Conservation (phyloP, 1,140 invertebrate genomes). For the Frieseomelitta varia region DNA sequence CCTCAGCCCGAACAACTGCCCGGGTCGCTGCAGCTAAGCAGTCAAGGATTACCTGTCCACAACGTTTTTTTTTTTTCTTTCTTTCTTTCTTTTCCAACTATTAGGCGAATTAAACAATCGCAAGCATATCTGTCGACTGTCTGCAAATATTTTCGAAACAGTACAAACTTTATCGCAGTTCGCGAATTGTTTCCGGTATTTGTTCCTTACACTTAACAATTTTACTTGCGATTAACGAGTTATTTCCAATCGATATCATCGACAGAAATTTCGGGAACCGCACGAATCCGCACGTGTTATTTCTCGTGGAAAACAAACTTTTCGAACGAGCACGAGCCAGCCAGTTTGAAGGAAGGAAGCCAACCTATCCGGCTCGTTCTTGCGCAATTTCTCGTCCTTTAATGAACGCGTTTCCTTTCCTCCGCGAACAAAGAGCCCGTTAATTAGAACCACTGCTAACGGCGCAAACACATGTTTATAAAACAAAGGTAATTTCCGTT, state of each 20-base stretch:
- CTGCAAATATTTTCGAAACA: background rate
- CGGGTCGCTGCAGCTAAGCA: too few relatives aligned
- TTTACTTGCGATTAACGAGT: too few relatives aligned
- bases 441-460: background rate
- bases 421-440: background rate
- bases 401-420: background rate
- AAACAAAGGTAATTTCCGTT: constrained; percentile 19
- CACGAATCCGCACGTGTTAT: too few relatives aligned
- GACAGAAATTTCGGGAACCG: background rate
- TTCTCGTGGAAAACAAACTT: too few relatives aligned
- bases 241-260: too few relatives aligned
- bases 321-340: background rate
- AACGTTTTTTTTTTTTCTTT: too few relatives aligned
- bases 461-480: constrained; percentile 4
- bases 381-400: background rate
- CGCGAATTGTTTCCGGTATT: background rate
- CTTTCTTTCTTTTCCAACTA: too few relatives aligned
- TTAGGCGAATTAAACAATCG: background rate
- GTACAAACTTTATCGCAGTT: background rate
- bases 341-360: background rate
- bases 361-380: background rate
- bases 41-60: background rate
- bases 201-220: too few relatives aligned
- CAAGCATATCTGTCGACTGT: too few relatives aligned
- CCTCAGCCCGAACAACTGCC: background rate